Evolutionary conservation across 2,888 invertebrate genomes (phyloP).

Genomic region (Yponomeuta evonymella): DNA sequence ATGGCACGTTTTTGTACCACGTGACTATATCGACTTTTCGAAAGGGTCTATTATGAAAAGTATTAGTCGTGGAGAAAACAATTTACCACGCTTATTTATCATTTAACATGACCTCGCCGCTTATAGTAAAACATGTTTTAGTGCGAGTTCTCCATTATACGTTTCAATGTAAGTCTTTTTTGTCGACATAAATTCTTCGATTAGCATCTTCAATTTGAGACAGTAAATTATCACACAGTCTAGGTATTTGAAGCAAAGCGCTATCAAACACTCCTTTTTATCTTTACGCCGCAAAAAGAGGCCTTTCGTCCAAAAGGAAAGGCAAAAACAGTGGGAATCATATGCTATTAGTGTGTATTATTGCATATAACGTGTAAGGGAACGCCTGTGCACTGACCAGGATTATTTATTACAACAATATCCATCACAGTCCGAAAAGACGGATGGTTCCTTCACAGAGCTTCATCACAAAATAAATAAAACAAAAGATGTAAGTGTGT

Average conservation of each 20-base stretch:
- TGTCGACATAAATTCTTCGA: too few relatives aligned
- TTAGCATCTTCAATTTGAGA: not conserved
- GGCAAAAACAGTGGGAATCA: not conserved
- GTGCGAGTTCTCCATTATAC: too few relatives aligned
- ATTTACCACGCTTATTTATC: too few relatives aligned
- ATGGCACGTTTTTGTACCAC: too few relatives aligned
- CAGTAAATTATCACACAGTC: not conserved
- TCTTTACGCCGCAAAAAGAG: not conserved
- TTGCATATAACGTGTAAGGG: not conserved
- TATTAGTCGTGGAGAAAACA: too few relatives aligned
- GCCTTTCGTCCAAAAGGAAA: not conserved
- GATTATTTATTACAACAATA: not conserved
- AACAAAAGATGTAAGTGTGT: not conserved
- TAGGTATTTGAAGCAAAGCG: not conserved
- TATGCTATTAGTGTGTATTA: not conserved
- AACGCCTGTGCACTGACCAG: not conserved
- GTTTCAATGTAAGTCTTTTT: too few relatives aligned
- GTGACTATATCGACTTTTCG: too few relatives aligned
- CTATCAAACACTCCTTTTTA: not conserved
- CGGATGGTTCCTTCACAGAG: not conserved
- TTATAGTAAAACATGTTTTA: too few relatives aligned
- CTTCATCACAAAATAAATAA: not conserved
- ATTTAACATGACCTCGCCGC: too few relatives aligned
- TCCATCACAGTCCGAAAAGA: conserved; percentile 1
- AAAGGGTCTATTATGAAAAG: too few relatives aligned